Base-by-base conservation (phyloP, 2,797 vertebrate genomes). In the Enoplosus armatus region DNA sequence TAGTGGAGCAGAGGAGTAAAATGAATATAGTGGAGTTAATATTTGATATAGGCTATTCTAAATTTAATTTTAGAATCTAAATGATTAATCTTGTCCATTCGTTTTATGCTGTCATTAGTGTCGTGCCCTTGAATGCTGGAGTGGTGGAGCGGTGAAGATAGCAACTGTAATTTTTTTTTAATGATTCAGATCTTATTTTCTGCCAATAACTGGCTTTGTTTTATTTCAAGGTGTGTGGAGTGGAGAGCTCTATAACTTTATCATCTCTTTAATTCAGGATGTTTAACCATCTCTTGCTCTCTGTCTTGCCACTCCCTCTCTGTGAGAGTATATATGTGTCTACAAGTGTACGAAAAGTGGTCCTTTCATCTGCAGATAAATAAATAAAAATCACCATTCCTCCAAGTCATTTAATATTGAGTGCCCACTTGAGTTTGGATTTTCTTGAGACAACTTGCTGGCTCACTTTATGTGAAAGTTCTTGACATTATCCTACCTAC, bases 41-140 rank as follows among this genome's bases (percentile, higher is more conserved):
- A 82, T 80, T 87, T 82, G 37, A 90, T 87, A 77, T 55, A 26
- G 39, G 53, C 61, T 80, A 39, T 77, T 80, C 51, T 54, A 79
- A 85, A 88, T 85, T 77, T 56, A 39, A 88, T 79, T 79, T 60
- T 20, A 47, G 0, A 69, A 39, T 76, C 62, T 75, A 64, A 89
- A 85, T 78, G 56, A 90, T 87, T 84, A 29, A 89, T 68, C 51
- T 39, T 27, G 54, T 71, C 58, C 65, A 65, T 69, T 61, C 12
- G 10, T 62, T 85, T 72, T 54, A 77, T 51, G 29, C 54, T 22
- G 45, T 69, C 74, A 84, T 86, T 82, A 81, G 45, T 55, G 18
- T 8, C 18, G 31, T 6, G 63, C 37, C 66, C 84, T 66, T 77
- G 75, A 77, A 79, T 1, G 8, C 7, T 4, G 11, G 22, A 64